Base-by-base conservation (phyloP, 2,797 vertebrate genomes). In the Etheostoma nigrum region DNA sequence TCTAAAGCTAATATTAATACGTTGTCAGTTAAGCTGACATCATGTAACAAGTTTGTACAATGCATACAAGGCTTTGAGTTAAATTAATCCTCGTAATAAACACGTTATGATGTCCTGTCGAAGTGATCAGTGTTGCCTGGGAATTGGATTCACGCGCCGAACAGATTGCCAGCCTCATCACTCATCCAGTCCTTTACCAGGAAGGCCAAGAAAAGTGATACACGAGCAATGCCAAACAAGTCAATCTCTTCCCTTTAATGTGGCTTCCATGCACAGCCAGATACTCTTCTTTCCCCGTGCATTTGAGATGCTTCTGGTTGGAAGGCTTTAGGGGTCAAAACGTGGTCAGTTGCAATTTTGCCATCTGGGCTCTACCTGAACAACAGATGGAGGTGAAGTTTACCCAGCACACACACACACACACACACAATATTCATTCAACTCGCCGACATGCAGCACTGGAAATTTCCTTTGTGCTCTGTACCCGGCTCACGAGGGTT, bases 381-480 rank as follows among this genome's bases (percentile, higher is more conserved):
- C 75, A 79, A 62, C 79, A 90, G 88, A 88, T 79, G 83, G 78
- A 82, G 73, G 85, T 74, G 4, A 40, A 78, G 86, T 92, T 93
- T 92, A 82, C 92, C 87, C 89, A 92, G 91, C 84, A 87, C 87
- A 40, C 10, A 10, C 36, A 40, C 36, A 10, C 36, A 36, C 36
- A 3, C 36, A 36, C 9, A 10, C 36, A 36, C 36, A 10, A 9
- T 2, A 75, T 87, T 90, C 88, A 79, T 87, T 91, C 85, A 92
- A 89, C 88, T 89, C 79, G 44, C 49, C 15, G 63, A 85, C 78
- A 83, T 57, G 84, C 74, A 67, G 83, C 53, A 27, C 89, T 90
- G 91, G 89, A 94, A 91, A 94, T 91, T 93, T 93, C 86, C 91
- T 91, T 90, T 91, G 81, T 91, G 27, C 66, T 40, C 40, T 40